A percentile compares a stretch with the other conserved stretches of the same genome.
Evolutionary conservation across 2,888 invertebrate species (phyloP).

Genomic region (Ypsolopha scabrella): DNA sequence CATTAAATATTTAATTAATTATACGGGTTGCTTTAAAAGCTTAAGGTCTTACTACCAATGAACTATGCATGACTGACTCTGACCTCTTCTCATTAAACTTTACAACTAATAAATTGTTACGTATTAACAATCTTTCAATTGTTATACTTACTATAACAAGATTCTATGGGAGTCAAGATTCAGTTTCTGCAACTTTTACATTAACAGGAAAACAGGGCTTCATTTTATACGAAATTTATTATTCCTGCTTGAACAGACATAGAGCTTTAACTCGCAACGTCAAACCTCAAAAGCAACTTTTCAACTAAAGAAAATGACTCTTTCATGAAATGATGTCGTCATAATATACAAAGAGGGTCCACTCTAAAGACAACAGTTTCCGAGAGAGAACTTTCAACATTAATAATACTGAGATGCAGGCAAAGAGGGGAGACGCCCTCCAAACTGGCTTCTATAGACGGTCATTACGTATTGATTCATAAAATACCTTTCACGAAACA

Average conservation of each 20-base stretch:
- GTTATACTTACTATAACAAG: too few species aligned
- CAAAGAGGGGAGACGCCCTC: neutral
- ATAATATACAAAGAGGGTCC: slow-evolving; percentile 55
- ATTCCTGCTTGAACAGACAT: neutral
- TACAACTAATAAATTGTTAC: too few species aligned
- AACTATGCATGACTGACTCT: too few species aligned
- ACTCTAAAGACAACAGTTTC: slow-evolving; percentile 57
- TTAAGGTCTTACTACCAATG: too few species aligned
- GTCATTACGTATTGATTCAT: slow-evolving; percentile 69
- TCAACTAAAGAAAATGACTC: slow-evolving; percentile 54
- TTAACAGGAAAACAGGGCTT: too few species aligned
- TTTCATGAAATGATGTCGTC: slow-evolving; percentile 38
- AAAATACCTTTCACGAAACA: slow-evolving; percentile 59
- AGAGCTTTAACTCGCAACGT: neutral
- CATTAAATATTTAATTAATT: too few species aligned
- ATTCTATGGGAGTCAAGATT: too few species aligned
- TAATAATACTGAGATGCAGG: slow-evolving; percentile 41
- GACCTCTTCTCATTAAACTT: too few species aligned
- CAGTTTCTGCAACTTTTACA: too few species aligned
- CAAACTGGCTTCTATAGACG: slow-evolving; percentile 38
- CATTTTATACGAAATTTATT: neutral
- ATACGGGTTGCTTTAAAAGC: too few species aligned
- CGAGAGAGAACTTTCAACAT: slow-evolving; percentile 58
- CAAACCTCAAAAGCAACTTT: slow-evolving; percentile 28
- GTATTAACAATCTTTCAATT: too few species aligned